Conservation (phyloP, 2,888 invertebrate genomes). For the Spilarctia lutea region DNA sequence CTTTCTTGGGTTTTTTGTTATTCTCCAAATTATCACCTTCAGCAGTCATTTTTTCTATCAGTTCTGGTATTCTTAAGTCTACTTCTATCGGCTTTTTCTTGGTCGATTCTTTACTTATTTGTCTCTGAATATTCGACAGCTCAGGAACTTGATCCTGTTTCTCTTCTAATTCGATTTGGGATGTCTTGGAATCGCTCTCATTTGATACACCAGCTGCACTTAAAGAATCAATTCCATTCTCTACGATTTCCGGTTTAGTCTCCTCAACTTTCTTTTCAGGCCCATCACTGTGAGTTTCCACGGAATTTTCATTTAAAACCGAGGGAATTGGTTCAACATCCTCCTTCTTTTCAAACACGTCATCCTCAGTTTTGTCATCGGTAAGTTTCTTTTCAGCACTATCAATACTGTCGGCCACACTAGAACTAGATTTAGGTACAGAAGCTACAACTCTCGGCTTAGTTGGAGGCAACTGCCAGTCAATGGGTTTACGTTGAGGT, state of each 20-base stretch:
- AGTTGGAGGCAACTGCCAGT: slow-evolving; percentile 82
- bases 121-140: slow-evolving; percentile 67
- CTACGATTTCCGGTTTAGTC: slow-evolving; percentile 57
- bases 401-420: slow-evolving; percentile 68
- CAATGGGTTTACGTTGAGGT: slow-evolving; percentile 79
- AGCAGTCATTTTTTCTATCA: slow-evolving; percentile 76
- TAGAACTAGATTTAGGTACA: slow-evolving; percentile 77
- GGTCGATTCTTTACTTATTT: slow-evolving; percentile 68
- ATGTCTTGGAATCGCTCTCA: slow-evolving; percentile 65
- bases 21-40: slow-evolving; percentile 74
- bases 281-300: slow-evolving; percentile 38
- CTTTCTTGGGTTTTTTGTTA: slow-evolving; percentile 71
- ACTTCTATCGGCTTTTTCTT: slow-evolving; percentile 64
- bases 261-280: slow-evolving; percentile 45
- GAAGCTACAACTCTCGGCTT: slow-evolving; percentile 79
- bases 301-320: slow-evolving; percentile 40
- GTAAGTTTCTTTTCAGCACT: slow-evolving; percentile 59
- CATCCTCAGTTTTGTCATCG: slow-evolving; percentile 65
- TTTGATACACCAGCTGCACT: slow-evolving; percentile 48
- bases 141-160: slow-evolving; percentile 78
- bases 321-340: slow-evolving; percentile 46
- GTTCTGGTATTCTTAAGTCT: slow-evolving; percentile 77
- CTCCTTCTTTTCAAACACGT: slow-evolving; percentile 71
- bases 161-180: slow-evolving; percentile 74
- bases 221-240: slow-evolving; percentile 65